Conservation (phyloP, 2,888 invertebrate species). For the Scaptomyza polygonia region DNA sequence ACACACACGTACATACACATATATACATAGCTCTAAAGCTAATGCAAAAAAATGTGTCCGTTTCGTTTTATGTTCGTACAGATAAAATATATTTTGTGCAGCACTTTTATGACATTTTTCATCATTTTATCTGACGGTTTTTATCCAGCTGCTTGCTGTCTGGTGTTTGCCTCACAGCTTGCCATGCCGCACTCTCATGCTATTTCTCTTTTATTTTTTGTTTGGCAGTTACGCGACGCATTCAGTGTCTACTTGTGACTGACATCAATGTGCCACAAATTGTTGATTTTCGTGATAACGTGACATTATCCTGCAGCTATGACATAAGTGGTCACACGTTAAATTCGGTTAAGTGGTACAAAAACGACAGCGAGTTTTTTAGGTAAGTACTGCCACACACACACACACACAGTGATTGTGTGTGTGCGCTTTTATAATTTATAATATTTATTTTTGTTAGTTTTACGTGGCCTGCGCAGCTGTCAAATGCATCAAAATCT, state of each 20-base stretch:
- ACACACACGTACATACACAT: constrained; percentile 1
- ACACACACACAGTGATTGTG: constrained; percentile 2
- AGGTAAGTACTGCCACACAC: constrained; percentile 79
- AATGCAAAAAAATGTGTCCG: constrained; percentile 52
- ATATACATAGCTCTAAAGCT: constrained; percentile 35
- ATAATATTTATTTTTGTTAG: constrained; percentile 65
- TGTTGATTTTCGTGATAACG: constrained; percentile 84
- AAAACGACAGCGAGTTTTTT: constrained; percentile 85
- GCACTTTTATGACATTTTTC: constrained; percentile 61
- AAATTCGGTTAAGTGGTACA: constrained; percentile 85
- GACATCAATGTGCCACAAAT: constrained; percentile 84
- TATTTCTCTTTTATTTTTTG: constrained; percentile 7
- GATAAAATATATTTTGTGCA: constrained; percentile 33
- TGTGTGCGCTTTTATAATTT: constrained; percentile 59
- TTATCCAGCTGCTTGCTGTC: constrained; percentile 31
- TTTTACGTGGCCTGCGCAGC: constrained; percentile 54
- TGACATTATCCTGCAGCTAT: constrained; percentile 84
- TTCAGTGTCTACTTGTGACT: constrained; percentile 81
- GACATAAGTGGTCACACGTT: constrained; percentile 85
- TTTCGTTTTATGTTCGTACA: constrained; percentile 30
- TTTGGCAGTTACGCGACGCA: constrained; percentile 66
- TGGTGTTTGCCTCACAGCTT: constrained; percentile 3
- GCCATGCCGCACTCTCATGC: constrained; percentile 6
- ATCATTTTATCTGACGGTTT: constrained; percentile 72
- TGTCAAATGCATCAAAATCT: constrained; percentile 70